A percentile compares a stretch with the other conserved stretches of the same genome.
These are phyloP conservation scores for Branchellion lobata DNA, from an alignment of 2,888 invertebrate genomes.

Conservation along the genomic window DNA sequence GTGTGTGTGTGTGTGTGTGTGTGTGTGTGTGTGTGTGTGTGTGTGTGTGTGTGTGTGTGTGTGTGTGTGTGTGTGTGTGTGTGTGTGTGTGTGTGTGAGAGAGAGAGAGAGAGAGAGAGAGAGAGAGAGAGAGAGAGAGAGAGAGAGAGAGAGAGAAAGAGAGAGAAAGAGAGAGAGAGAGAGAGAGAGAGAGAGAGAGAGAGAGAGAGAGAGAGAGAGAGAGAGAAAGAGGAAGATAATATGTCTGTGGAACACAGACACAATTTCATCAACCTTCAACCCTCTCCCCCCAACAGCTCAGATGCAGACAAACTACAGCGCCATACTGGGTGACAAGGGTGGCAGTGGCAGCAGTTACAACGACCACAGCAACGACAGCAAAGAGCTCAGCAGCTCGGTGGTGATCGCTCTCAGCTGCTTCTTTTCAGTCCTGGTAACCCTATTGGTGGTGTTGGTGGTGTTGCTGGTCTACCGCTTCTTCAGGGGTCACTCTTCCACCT, in stretches of 20 bases:
- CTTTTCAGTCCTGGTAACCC: constrained; percentile 3
- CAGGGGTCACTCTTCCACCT: not conserved
- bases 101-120: not conserved
- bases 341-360: not conserved
- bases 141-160: not conserved
- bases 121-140: not conserved
- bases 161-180: not conserved
- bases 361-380: too few relatives aligned
- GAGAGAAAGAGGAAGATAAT: too few relatives aligned
- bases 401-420: not conserved
- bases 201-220: too few relatives aligned
- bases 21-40: too few relatives aligned
- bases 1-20: not conserved
- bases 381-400: not conserved
- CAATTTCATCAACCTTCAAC: not conserved
- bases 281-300: not conserved
- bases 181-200: too few relatives aligned
- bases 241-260: too few relatives aligned
- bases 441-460: not conserved
- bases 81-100: not conserved
- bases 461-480: not conserved
- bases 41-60: not conserved
- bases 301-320: not conserved
- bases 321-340: not conserved
- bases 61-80: not conserved